Base-by-base conservation (phyloP, 2,113 vertebrate genomes). In the Tursiops truncatus region DNA sequence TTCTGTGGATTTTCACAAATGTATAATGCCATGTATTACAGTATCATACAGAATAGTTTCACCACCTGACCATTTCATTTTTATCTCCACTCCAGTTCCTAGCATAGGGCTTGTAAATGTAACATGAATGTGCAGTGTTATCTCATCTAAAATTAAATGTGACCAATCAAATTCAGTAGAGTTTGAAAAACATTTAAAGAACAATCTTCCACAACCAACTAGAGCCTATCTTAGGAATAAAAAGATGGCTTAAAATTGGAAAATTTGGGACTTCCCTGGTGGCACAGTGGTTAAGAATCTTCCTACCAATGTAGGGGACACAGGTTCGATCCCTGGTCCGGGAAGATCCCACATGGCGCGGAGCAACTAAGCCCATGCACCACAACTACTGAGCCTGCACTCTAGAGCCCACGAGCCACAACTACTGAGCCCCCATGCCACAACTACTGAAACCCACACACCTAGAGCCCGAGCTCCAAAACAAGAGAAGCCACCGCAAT, bases 141-240 rank as follows among this genome's bases (percentile, higher is more conserved):
- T 88, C 12, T 58, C 15, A 56, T 89, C 79, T 89, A 89, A 89
- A 92, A 92, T 58, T 84, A 93, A 90, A 81, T 91, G 21, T 33
- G 31, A 89, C 44, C 83, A 77, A 44, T 76, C 68, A 95, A 63
- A 92, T 92, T 92, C 62, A 63, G 41, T 90, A 68, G 56, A 82
- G 62, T 82, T 94, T 73, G 44, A 89, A 89, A 62, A 94, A 74
- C 56, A 85, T 93, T 85, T 80, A 79, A 92, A 58, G 90, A 95
- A 80, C 28, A 90, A 33, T 91, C 47, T 96, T 60, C 31, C 28
- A 67, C 56, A 92, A 80, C 85, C 44, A 95, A 33, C 67, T 74
- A 76, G 67, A 91, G 21, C 38, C 65, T 95, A 80, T 81, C 38
- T 41, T 93, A 71, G 73, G 23, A 86, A 81, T 93, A 41, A 90